These are phyloP conservation scores for Mimas tiliae DNA, from an alignment of 2,888 invertebrate genomes.

Conservation along the genomic window DNA sequence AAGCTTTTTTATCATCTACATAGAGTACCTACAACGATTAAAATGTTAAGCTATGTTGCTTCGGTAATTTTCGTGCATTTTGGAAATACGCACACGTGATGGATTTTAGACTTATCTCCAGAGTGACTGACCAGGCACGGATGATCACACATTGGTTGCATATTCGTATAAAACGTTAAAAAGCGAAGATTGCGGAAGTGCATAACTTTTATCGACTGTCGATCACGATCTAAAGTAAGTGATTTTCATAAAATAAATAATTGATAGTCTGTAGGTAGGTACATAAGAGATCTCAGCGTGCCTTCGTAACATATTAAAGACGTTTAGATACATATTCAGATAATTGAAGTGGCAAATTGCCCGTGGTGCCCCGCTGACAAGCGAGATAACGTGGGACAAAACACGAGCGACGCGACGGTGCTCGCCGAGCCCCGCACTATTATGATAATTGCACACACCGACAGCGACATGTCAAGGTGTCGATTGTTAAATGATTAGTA, in stretches of 20 bases:
- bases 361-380: constrained; percentile 21
- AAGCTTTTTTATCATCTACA: too few relatives aligned
- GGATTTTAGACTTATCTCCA: too few relatives aligned
- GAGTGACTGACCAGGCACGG: too few relatives aligned
- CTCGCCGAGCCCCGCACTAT: constrained; percentile 28
- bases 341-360: constrained; percentile 20
- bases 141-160: too few relatives aligned
- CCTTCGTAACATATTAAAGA: constrained; percentile 20
- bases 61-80: too few relatives aligned
- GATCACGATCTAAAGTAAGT: constrained; percentile 8
- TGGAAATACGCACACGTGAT: too few relatives aligned
- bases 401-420: constrained; percentile 3
- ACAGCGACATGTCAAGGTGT: constrained; percentile 36
- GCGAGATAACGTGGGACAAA: constrained; percentile 20
- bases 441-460: constrained; percentile 33
- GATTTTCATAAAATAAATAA: constrained; percentile 11
- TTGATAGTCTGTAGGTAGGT: not conserved
- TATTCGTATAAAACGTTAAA: too few relatives aligned
- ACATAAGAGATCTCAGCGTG: constrained; percentile 2
- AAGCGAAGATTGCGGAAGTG: too few relatives aligned
- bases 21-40: too few relatives aligned
- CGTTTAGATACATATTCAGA: constrained; percentile 16
- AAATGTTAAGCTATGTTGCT: too few relatives aligned
- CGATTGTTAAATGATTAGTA: constrained; percentile 25
- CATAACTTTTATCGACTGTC: too few relatives aligned